Evolutionary conservation across 2,888 invertebrate genomes (phyloP).

Genomic region (Nomada ruficornis): DNA sequence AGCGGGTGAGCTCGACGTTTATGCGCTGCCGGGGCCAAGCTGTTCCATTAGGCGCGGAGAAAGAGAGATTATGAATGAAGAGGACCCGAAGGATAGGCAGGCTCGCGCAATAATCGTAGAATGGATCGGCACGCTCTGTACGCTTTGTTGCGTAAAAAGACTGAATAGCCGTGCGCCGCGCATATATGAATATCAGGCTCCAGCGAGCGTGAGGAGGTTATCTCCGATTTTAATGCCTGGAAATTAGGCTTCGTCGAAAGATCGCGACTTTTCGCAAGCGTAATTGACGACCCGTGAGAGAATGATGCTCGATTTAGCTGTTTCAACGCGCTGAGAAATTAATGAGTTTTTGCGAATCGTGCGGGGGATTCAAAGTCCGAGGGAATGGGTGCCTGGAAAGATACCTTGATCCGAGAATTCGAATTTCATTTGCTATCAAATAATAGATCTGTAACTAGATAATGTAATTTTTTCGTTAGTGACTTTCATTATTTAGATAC

Average conservation of each 20-base stretch:
- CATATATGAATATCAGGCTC: conserved; percentile 55
- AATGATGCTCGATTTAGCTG: not conserved
- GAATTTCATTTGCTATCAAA: too few relatives aligned
- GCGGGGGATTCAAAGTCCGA: too few relatives aligned
- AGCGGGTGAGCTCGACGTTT: conserved; percentile 43
- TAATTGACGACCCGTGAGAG: not conserved
- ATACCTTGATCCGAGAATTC: too few relatives aligned
- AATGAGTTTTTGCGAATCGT: too few relatives aligned
- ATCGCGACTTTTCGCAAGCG: not conserved
- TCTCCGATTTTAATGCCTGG: conserved; percentile 44
- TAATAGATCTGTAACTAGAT: too few relatives aligned
- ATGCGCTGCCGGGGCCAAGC: conserved; percentile 40
- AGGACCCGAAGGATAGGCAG: conserved; percentile 55
- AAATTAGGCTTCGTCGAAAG: conserved; percentile 38
- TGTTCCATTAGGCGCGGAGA: conserved; percentile 57
- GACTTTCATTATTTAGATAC: too few relatives aligned
- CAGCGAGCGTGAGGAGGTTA: conserved; percentile 59
- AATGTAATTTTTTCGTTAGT: too few relatives aligned
- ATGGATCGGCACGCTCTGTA: conserved; percentile 53
- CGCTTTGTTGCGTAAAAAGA: conserved; percentile 56
- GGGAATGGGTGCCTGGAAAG: too few relatives aligned
- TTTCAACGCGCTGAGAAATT: too few relatives aligned
- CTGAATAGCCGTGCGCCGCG: conserved; percentile 53
- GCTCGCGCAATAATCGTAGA: conserved; percentile 66
- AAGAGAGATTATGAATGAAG: conserved; percentile 72